Evolutionary conservation across 2,797 vertebrate genomes (phyloP).

Genomic region (Manis crassicaudata): DNA sequence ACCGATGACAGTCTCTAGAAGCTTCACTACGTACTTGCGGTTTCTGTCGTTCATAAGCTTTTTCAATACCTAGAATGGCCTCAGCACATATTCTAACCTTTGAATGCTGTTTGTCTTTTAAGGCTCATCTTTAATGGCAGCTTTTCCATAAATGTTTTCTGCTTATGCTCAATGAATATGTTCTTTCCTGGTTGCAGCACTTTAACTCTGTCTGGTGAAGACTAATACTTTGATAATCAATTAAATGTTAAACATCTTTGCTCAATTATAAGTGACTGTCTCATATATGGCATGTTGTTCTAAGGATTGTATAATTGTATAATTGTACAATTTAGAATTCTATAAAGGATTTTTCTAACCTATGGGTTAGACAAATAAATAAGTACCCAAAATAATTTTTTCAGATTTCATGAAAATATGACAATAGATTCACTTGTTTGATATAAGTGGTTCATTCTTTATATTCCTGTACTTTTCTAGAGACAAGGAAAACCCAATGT

Average conservation of each 20-base stretch:
- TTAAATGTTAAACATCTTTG: not conserved
- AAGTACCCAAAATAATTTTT: not conserved
- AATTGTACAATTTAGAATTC: too few species aligned
- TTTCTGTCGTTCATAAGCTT: not conserved
- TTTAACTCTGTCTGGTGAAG: not conserved
- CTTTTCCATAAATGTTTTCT: not conserved
- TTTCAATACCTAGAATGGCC: not conserved
- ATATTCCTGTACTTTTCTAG: not conserved
- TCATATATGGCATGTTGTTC: too few species aligned
- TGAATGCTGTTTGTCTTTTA: not conserved
- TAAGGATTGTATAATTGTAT: too few species aligned
- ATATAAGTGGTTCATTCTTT: not conserved
- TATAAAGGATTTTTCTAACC: too few species aligned
- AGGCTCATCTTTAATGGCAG: not conserved
- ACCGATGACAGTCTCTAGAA: accelerated
- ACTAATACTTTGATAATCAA: not conserved
- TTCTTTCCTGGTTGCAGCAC: not conserved
- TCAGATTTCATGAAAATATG: not conserved
- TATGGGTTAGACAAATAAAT: not conserved
- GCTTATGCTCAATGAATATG: too few species aligned
- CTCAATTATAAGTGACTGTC: not conserved
- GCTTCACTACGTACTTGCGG: not conserved
- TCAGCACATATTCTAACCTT: not conserved
- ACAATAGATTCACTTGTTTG: not conserved
- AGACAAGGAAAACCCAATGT: not conserved